These are phyloP conservation scores for Anoncus sp. DNA, from an alignment of 2,888 invertebrate species.

Conservation along the genomic window DNA sequence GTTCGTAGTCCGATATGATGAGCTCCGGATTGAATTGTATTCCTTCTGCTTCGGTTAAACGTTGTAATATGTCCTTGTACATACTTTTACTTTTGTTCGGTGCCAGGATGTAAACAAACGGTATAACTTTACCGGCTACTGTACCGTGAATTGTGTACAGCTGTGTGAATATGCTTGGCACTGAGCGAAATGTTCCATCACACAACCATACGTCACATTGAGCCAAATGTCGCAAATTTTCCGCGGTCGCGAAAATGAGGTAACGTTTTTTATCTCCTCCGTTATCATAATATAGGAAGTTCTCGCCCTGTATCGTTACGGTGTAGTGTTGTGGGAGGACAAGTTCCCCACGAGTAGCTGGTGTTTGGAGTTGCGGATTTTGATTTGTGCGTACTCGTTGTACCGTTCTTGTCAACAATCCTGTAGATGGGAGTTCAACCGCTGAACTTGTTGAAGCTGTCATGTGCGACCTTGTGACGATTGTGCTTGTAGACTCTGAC, in stretches of 20 bases:
- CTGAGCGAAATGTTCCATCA: slow-evolving; percentile 50
- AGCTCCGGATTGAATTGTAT: no score
- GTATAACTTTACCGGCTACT: slow-evolving; percentile 28
- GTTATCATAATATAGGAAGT: slow-evolving; percentile 11
- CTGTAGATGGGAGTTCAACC: not conserved
- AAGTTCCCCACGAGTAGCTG: slow-evolving; percentile 12
- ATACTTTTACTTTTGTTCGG: not conserved
- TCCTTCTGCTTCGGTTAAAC: not conserved
- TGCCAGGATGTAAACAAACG: slow-evolving; percentile 46
- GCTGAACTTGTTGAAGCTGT: slow-evolving; percentile 4
- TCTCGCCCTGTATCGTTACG: not conserved
- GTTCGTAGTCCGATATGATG: not conserved
- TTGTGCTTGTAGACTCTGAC: slow-evolving; percentile 9
- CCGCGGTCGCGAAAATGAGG: slow-evolving; percentile 13
- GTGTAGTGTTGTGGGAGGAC: slow-evolving; percentile 1
- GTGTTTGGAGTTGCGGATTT: slow-evolving; percentile 2
- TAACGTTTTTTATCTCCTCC: slow-evolving; percentile 27
- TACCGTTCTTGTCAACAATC: slow-evolving; percentile 13
- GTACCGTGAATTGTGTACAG: slow-evolving; percentile 27
- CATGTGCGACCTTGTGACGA: slow-evolving; percentile 1
- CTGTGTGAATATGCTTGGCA: slow-evolving; percentile 50
- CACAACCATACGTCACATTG: slow-evolving; percentile 43
- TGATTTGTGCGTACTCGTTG: slow-evolving; percentile 13
- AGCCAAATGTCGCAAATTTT: slow-evolving; percentile 23
- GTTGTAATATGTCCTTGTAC: slow-evolving; percentile 16